phyloP scores from a whole-genome alignment of 2,113 vertebrate genomes.

The Cyprinodon brontotheroides region DNA sequence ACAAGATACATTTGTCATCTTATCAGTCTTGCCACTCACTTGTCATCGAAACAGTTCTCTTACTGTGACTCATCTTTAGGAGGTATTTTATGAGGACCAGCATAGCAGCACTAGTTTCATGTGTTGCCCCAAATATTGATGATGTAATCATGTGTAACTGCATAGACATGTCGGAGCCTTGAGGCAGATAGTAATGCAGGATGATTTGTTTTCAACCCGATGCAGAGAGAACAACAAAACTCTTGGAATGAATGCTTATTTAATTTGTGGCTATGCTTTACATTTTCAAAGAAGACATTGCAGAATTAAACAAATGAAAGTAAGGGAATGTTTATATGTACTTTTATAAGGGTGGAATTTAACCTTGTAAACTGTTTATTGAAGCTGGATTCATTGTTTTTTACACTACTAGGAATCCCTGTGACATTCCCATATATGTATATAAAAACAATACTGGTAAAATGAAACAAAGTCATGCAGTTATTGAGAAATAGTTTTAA shows the following conservation, averaged over 20 bases:
- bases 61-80: conserved; percentile 54
- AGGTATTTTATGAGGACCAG: conserved; percentile 33
- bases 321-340: background rate
- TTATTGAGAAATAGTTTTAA: too few species aligned
- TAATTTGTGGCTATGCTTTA: conserved; percentile 32
- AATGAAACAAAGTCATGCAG: too few species aligned
- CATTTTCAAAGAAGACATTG: conserved; percentile 3
- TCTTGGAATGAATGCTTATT: conserved; percentile 5
- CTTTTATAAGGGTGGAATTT: conserved; percentile 2
- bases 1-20: conserved; percentile 13
- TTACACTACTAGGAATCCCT: background rate
- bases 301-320: background rate
- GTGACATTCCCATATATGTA: too few species aligned
- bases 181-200: conserved; percentile 42
- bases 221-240: conserved; percentile 34
- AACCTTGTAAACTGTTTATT: background rate
- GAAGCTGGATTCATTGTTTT: background rate
- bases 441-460: too few species aligned
- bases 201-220: conserved; percentile 16
- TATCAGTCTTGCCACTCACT: conserved; percentile 8
- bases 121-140: conserved; percentile 52
- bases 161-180: conserved; percentile 51
- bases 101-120: conserved; percentile 39
- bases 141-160: conserved; percentile 64
- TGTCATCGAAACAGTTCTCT: conserved; percentile 17